A percentile compares a stretch with the other conserved stretches of the same genome.
Evolutionary conservation across 2,797 vertebrate genomes (phyloP).

Genomic region (Poecile montanus): DNA sequence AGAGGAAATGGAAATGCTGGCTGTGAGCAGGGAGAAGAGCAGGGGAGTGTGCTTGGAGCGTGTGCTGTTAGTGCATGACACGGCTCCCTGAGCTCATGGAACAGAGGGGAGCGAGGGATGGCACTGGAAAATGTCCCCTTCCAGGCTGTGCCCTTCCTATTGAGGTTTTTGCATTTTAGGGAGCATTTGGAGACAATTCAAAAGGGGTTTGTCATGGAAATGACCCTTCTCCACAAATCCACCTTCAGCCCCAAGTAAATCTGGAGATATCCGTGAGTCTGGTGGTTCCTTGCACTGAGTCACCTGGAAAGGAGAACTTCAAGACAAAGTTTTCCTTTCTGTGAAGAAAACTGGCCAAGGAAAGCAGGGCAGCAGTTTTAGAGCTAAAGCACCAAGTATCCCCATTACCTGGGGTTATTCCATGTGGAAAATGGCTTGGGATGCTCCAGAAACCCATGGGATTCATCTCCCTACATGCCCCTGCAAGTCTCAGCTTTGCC

Average conservation of each 20-base stretch:
- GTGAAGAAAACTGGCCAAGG: not conserved
- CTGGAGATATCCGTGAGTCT: rapidly evolving
- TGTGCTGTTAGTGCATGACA: not conserved
- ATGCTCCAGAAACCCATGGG: not conserved
- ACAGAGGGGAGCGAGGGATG: not conserved
- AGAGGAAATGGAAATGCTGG: not conserved
- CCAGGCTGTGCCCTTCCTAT: rapidly evolving
- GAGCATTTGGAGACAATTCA: not conserved
- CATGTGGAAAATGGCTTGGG: not conserved
- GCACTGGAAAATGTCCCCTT: not conserved
- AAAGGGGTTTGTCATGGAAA: not conserved
- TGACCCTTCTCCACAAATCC: not conserved
- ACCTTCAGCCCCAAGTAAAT: too few species aligned
- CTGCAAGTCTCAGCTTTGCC: not conserved
- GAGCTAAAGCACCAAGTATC: not conserved
- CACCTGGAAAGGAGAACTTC: not conserved
- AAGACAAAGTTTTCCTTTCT: not conserved
- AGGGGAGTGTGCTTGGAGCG: not conserved
- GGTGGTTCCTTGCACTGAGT: not conserved
- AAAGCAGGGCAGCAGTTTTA: not conserved
- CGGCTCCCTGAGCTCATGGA: not conserved
- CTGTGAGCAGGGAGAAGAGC: not conserved
- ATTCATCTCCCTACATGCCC: not conserved
- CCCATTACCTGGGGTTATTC: not conserved
- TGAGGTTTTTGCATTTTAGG: not conserved